Percentiles rank a stretch among this genome's conserved stretches.
Conservation (phyloP, 2,113 vertebrate species). For the Thermophis baileyi region DNA sequence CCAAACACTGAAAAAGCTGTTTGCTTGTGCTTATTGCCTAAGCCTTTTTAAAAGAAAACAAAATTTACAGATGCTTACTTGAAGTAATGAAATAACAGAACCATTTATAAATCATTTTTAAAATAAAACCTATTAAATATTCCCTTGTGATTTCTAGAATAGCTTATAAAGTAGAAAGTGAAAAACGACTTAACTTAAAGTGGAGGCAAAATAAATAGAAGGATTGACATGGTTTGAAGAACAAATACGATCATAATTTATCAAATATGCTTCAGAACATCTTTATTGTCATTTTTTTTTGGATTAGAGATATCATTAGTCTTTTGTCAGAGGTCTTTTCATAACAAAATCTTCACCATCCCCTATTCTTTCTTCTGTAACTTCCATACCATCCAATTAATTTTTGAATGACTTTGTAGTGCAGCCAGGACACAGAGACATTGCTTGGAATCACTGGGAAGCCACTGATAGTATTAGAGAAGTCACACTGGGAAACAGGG, state of each 20-base stretch:
- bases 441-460: conserved; percentile 27
- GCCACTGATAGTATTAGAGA: not conserved
- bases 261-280: conserved; percentile 8
- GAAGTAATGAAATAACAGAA: not conserved
- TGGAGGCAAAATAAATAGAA: not conserved
- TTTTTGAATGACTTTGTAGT: conserved; percentile 44
- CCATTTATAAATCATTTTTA: not conserved
- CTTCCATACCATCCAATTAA: conserved; percentile 50
- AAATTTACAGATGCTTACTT: conserved; percentile 25
- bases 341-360: not conserved
- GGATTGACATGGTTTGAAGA: not conserved
- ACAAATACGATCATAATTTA: not conserved
- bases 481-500: conserved; percentile 15
- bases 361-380: conserved; percentile 17
- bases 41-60: not conserved
- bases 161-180: not conserved
- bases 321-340: conserved; percentile 29
- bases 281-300: not conserved
- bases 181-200: not conserved
- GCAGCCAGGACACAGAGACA: conserved; percentile 26
- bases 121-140: not conserved
- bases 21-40: not conserved
- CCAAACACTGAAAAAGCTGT: not conserved
- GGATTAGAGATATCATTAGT: conserved; percentile 36
- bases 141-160: not conserved